Percentiles rank a stretch among this genome's conserved stretches.
Evolutionary conservation across 1,140 invertebrate genomes (phyloP).

Genomic region (Anoplolepis gracilipes): DNA sequence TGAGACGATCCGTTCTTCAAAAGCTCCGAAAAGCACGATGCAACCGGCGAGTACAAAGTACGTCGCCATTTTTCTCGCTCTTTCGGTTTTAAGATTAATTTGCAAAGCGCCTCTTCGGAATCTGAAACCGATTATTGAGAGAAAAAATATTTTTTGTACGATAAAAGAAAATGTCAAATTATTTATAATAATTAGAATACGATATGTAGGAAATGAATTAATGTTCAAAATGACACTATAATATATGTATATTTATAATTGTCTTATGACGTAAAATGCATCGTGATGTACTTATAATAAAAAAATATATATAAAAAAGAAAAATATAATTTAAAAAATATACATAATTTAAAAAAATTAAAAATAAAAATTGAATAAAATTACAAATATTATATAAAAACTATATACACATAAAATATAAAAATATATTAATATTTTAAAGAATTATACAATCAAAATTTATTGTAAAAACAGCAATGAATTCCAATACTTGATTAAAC

Average conservation of each 20-base stretch:
- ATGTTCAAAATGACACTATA: not conserved
- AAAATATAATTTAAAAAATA: not conserved
- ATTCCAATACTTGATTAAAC: too few relatives aligned
- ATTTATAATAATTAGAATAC: not conserved
- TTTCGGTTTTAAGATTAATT: constrained; percentile 8
- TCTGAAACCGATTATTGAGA: not conserved
- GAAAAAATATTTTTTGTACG: not conserved
- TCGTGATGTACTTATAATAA: not conserved
- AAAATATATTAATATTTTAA: not conserved
- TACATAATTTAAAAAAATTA: not conserved
- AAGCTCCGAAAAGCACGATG: not conserved
- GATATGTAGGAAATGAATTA: not conserved
- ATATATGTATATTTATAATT: not conserved
- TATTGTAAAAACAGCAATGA: too few relatives aligned
- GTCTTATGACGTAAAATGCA: not conserved
- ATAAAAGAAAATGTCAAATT: not conserved
- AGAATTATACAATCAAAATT: not conserved
- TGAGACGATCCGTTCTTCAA: not conserved
- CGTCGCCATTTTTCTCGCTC: constrained; percentile 8
- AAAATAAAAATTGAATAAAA: constrained; percentile 1
- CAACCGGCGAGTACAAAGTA: constrained; percentile 14
- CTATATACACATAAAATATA: not conserved
- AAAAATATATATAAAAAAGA: too few relatives aligned
- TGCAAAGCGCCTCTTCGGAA: constrained; percentile 7
- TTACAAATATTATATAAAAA: not conserved